phyloP scores from a whole-genome alignment of 2,888 invertebrate species.

The Ypsolopha scabrella region DNA sequence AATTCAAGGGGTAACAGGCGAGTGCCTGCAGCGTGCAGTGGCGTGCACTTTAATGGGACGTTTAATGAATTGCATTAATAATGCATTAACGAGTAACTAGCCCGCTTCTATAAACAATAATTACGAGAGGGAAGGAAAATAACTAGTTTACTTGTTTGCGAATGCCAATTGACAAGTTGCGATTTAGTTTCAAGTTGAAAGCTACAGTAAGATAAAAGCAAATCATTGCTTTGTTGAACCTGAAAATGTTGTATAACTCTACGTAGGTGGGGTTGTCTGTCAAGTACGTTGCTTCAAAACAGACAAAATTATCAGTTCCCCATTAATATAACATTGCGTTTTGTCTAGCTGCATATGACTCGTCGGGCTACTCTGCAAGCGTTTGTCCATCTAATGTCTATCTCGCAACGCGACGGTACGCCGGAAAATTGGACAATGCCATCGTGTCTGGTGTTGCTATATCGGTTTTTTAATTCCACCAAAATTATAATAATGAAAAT shows the following conservation, averaged over 20 bases:
- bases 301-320: too few relatives aligned
- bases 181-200: conserved; percentile 4
- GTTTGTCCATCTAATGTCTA: neutral
- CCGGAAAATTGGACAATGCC: conserved; percentile 66
- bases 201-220: neutral
- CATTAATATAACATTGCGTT: neutral
- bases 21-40: neutral
- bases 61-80: conserved; percentile 72
- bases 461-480: too few relatives aligned
- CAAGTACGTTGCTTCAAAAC: too few relatives aligned
- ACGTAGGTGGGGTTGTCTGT: too few relatives aligned
- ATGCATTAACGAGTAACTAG: conserved; percentile 66
- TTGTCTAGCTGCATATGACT: neutral
- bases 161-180: conserved; percentile 51
- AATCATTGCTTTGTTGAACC: neutral
- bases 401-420: conserved; percentile 11
- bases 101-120: conserved; percentile 60
- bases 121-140: conserved; percentile 37
- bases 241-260: neutral
- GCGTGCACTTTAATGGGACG: conserved; percentile 45
- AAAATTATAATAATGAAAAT: too few relatives aligned
- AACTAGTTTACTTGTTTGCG: conserved; percentile 64
- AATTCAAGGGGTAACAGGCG: too few relatives aligned
- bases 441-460: conserved; percentile 8
- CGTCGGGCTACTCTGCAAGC: neutral